Evolutionary conservation across 1,140 invertebrate genomes (phyloP), one percentile per base, ranked within the genome.

Genomic region (Philotrypesis tridentata): DNA sequence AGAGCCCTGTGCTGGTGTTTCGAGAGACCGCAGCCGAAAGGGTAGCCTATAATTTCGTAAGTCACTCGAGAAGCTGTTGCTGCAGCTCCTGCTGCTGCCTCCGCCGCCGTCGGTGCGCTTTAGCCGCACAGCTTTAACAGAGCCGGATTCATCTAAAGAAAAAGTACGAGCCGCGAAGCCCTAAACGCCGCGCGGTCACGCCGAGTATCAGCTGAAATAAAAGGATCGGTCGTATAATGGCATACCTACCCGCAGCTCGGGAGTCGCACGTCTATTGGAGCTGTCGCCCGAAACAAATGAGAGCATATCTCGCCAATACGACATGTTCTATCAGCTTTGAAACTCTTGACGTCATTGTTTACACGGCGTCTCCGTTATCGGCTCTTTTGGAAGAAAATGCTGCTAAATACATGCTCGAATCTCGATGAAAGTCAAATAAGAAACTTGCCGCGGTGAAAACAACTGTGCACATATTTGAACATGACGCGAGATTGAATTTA

Each of bases 1-100:
- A 63, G 25, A 63, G 12, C 60, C 65, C 74, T 61, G 61, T 14
- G 33, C 76, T 33, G 17, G 23, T 25, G n/a, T 8, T n/a, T n/a
- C n/a, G n/a, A n/a, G 48, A 37, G 31, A 71, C 43, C 70, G 48
- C 43, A 71, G 55, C 78, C 78, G 29, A 71, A 80, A 80, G 73
- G 72, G 72, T 81, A 81, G 79, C 79, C 79, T 81, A 40, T 81
- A 81, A 81, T 81, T 81, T 74, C 29, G 61, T 33, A 60, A 55
- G 48, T 74, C 73, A 61, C 21, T 75, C 40, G 72, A 31, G 72
- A 9, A 17, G 55, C 70, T 73, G 55, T 70, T 72, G 60, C 2
- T 31, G 25, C 68, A 21, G 33, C 14, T 71, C n/a, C 48, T 31
- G 27, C 48, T 21, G 48, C 0, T 63, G 61, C 70, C n/a, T 17